phyloP scores from a whole-genome alignment of 1,140 invertebrate genomes.

The Antheraea pernyi region DNA sequence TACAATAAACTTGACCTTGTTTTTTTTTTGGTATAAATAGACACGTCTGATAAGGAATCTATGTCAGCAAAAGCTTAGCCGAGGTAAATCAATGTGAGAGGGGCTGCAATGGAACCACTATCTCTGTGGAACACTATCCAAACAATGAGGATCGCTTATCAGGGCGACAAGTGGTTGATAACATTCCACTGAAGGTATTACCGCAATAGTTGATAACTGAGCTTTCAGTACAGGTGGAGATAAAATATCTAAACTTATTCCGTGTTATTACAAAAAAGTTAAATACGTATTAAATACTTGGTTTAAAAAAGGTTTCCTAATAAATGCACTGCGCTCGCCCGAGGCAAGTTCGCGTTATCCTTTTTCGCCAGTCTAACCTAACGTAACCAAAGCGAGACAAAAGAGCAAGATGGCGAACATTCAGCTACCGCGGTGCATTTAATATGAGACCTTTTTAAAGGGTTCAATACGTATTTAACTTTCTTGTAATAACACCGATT shows the following conservation, averaged over 20 bases:
- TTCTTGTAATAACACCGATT: too few relatives aligned
- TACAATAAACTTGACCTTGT: neutral
- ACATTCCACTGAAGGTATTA: neutral
- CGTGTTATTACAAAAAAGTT: too few relatives aligned
- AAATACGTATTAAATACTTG: too few relatives aligned
- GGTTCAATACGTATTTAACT: too few relatives aligned
- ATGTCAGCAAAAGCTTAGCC: neutral
- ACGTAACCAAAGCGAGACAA: too few relatives aligned
- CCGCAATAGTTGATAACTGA: neutral
- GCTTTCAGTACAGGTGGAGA: neutral
- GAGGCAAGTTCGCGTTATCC: too few relatives aligned
- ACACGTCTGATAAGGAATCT: neutral
- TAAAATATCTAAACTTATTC: neutral
- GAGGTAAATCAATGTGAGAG: constrained; percentile 4
- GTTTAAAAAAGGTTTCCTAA: too few relatives aligned
- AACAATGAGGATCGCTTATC: neutral
- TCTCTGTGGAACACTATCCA: neutral
- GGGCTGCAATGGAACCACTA: neutral
- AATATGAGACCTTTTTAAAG: too few relatives aligned
- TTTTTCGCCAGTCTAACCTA: too few relatives aligned
- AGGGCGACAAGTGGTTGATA: neutral
- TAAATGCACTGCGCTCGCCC: too few relatives aligned
- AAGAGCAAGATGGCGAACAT: too few relatives aligned
- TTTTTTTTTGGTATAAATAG: neutral
- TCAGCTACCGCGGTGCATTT: too few relatives aligned